Conservation (phyloP, 2,113 vertebrate species). For the Nanorana parkeri region DNA sequence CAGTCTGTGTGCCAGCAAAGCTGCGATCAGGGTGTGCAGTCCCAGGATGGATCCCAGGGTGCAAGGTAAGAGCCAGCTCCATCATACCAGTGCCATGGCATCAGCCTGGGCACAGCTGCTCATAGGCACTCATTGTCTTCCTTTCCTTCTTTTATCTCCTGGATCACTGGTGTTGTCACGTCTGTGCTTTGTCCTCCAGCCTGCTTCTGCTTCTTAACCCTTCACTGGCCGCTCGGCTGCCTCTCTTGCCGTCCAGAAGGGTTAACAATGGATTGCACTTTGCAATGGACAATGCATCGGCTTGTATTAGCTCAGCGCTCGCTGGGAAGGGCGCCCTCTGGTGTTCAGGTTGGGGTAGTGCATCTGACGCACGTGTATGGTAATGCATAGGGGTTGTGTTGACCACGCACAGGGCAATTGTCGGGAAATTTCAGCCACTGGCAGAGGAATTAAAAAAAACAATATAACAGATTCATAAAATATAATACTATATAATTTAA, state of each 20-base stretch:
- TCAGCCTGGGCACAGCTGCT: constrained; percentile 1
- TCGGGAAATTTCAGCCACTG: no score
- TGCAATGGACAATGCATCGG: background rate
- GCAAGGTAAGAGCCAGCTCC: background rate
- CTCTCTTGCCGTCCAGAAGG: no score
- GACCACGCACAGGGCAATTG: background rate
- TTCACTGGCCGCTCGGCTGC: background rate
- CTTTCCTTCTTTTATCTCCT: background rate
- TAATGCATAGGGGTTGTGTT: no score
- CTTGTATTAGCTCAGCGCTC: background rate
- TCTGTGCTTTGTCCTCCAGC: background rate
- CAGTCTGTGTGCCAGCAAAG: constrained; percentile 42
- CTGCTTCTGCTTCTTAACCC: background rate
- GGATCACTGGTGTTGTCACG: background rate
- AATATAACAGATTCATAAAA: no score
- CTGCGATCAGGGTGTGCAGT: constrained; percentile 27
- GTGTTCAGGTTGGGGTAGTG: no score
- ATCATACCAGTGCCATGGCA: background rate
- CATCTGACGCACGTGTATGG: no score
- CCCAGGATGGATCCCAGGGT: background rate
- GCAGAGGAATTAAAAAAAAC: no score
- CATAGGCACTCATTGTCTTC: background rate
- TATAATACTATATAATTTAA: no score
- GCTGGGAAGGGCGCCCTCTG: background rate
- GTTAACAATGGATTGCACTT: background rate